Percentiles rank a stretch among this genome's conserved stretches.
Evolutionary conservation across 2,113 vertebrate species (phyloP).

Genomic region (Ochotona princeps): DNA sequence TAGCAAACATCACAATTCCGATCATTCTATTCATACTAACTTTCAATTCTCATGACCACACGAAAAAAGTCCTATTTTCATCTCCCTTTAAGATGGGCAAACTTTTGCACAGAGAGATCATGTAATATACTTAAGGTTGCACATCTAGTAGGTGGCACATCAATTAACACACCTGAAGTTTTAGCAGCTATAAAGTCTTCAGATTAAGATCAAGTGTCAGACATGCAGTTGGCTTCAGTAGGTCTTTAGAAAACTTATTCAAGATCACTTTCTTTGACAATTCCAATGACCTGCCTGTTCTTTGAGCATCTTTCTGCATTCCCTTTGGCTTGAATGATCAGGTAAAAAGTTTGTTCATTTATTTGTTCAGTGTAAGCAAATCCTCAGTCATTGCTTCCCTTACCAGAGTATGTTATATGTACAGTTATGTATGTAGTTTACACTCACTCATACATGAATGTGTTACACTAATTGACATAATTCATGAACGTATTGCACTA

Average conservation of each 20-base stretch:
- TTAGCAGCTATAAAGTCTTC: background rate
- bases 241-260: background rate
- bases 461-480: too few relatives aligned
- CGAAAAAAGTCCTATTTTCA: background rate
- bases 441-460: background rate
- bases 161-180: background rate
- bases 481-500: background rate
- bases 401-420: background rate
- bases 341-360: background rate
- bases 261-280: background rate
- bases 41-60: background rate
- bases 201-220: background rate
- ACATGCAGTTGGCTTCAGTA: background rate
- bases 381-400: background rate
- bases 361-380: background rate
- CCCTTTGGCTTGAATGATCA: background rate
- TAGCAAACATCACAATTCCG: background rate
- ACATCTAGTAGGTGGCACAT: background rate
- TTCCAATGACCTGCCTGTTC: background rate
- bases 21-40: background rate
- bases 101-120: background rate
- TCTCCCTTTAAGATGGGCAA: background rate
- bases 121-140: background rate
- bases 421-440: background rate
- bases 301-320: background rate